phyloP scores from a whole-genome alignment of 2,888 invertebrate genomes.

The Autographa gamma region DNA sequence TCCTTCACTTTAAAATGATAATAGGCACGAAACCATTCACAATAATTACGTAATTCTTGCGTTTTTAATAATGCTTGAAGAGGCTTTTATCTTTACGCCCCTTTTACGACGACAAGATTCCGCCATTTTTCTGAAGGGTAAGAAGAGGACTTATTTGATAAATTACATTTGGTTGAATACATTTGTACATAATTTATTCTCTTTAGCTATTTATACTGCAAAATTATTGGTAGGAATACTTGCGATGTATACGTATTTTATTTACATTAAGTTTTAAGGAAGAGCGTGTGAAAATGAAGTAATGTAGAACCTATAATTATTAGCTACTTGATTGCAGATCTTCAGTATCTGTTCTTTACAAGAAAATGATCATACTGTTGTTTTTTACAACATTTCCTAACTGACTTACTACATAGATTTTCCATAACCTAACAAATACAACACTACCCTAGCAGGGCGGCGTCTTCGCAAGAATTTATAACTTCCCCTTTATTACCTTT shows the following conservation, averaged over 20 bases:
- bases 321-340: no score
- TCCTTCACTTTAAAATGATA: neutral
- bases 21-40: neutral
- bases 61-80: neutral
- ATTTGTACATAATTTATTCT: no score
- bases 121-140: neutral
- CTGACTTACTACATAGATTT: neutral
- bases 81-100: neutral
- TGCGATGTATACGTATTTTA: no score
- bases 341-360: no score
- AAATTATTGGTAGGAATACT: no score
- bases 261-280: no score
- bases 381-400: neutral
- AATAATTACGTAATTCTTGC: neutral
- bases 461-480: conserved; percentile 31
- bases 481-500: conserved; percentile 38
- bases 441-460: neutral
- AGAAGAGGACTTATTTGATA: neutral
- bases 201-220: no score
- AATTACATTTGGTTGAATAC: neutral
- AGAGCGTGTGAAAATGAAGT: no score
- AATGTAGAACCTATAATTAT: no score
- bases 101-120: neutral
- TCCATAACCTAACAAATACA: neutral
- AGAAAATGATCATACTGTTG: no score